Base-by-base conservation (phyloP, 2,113 vertebrate genomes). In the Gambusia affinis region DNA sequence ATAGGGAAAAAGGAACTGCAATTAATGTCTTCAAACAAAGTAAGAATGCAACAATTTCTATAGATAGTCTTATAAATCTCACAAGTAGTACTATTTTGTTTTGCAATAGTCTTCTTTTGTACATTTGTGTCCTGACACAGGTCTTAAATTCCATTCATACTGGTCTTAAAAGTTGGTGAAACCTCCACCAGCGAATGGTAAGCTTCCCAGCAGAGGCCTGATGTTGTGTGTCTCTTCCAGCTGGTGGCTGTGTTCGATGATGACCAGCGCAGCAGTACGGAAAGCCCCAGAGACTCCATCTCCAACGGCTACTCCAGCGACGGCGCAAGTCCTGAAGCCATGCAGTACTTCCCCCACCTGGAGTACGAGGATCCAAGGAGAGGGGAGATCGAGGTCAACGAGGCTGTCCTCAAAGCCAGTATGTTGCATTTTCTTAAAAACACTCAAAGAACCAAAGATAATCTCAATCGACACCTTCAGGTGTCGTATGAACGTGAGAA, bases 361-460 rank as follows among this genome's bases (percentile, higher is more conserved):
- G 82, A 87, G 0, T 94, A 94, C 78, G 95, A 95, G 62, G 95
- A 96, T 60, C 94, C 95, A 0, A 67, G 85, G 73, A 85, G 88
- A 29, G 88, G 95, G 6, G 97, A 98, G 92, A 98, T 99, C 1
- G 96, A 98, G 92, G 97, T 99, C 78, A 98, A 96, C 42, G 93
- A 96, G 79, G 96, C 95, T 70, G 79, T 94, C 74, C 92, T 99
- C 60, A 97, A 96, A 90, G 89, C 95, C 76, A 97, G 97, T 99
- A 96, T 0, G 96, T 95, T 57, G 44, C 29, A 8, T 33, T 30
- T 64, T 19, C 29, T 31, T 7, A 31, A 17, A 61, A 44, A 61
- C 74, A 61, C 44, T 29, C 19, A 19, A 65, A 15, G 3, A 85
- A 37, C 64, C 1, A 3, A 73, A 57, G 66, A 60, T 12, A 15